Evolutionary conservation across 2,797 vertebrate species (phyloP), one percentile per base, ranked within the genome.

Genomic region (Pseudotriccus pelzelni): DNA sequence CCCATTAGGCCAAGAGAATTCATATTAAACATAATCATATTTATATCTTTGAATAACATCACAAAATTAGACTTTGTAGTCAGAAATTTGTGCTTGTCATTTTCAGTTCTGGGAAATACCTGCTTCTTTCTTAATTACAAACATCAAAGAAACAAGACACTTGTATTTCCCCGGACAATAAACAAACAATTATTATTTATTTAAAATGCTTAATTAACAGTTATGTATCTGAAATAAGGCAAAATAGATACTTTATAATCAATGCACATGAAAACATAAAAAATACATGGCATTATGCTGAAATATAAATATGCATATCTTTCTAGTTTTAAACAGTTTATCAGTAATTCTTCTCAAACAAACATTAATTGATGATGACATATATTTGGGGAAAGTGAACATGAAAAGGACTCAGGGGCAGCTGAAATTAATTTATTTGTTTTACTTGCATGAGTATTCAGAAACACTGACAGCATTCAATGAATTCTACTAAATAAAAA

Each of bases 71-170:
- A 77, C 3, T 39, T 89, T 59, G 27, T 78, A 67, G 80, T 66
- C n/a, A 56, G 44, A 81, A 14, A 79, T 83, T 50, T 58, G 22
- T 68, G 34, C 34, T 69, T 79, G 52, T 62, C 46, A 44, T 69
- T 41, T 68, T 92, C 69, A 84, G 53, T 73, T 87, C 72, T 93
- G 62, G 68, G 82, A 89, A 90, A 95, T 74, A 77, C 32, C 53
- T 94, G 34, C 8, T 68, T 18, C 27, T 92, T 89, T 89, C 66
- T 86, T 84, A 70, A 89, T 95, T 83, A 64, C 11, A 73, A 46
- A 67, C 25, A 67, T 78, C 70, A 84, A 84, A 95, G 68, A 63
- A 81, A 86, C 10, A 66, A 86, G 24, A 1, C 23, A 66, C 23
- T 70, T 75, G 19, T 6, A 63, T 93, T 83, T 92, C 67, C 62